Evolutionary conservation across 1,140 invertebrate species (phyloP).

Genomic region (Cydia pomonella): DNA sequence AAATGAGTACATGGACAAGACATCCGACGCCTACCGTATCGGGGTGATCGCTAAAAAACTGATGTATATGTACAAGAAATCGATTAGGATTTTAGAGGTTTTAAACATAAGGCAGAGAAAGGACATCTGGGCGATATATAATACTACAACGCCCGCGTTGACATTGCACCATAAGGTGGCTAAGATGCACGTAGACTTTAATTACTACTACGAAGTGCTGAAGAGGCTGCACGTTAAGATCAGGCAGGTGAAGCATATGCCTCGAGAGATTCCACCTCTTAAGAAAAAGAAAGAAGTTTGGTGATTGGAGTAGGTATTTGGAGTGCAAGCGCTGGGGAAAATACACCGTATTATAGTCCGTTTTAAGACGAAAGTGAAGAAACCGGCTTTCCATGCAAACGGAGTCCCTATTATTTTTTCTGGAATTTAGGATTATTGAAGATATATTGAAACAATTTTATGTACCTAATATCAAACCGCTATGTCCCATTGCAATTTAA

Average conservation of each 20-base stretch:
- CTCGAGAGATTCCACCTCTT: background rate
- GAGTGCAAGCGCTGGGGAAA: background rate
- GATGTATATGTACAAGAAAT: background rate
- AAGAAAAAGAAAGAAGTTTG: background rate
- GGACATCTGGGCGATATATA: background rate
- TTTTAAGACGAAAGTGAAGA: no score
- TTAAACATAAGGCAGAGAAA: background rate
- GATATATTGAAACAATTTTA: no score
- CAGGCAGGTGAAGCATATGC: background rate
- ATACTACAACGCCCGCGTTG: background rate
- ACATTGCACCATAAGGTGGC: conserved; percentile 5
- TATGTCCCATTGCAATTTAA: no score
- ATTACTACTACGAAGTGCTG: background rate
- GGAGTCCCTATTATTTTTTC: no score
- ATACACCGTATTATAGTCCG: no score
- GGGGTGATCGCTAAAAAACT: background rate
- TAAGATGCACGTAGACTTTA: background rate
- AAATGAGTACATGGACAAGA: background rate
- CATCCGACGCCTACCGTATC: background rate
- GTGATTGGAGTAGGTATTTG: no score
- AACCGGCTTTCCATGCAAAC: no score
- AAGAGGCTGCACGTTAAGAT: background rate
- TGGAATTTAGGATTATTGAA: no score
- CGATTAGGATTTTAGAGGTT: background rate
- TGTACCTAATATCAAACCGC: no score